Base-by-base conservation (phyloP, 1,140 invertebrate species). In the Pseudobourletiella spinata region DNA sequence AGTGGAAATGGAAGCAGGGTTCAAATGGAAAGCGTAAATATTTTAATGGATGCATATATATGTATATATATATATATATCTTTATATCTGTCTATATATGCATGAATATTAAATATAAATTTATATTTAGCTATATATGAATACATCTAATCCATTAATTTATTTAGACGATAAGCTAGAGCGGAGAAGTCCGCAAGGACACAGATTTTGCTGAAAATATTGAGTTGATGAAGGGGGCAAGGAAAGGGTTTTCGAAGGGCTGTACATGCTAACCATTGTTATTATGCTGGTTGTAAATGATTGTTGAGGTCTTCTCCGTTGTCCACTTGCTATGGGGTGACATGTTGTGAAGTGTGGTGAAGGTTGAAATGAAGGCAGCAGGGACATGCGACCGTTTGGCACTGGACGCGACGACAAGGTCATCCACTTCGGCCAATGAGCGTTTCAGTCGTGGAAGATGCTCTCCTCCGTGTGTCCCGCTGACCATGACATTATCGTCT, bases 191-290 rank as follows among this genome's bases (percentile, higher is more conserved):
- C n/a, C n/a, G 11, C 35, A 39, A 11, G 35, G n/a, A 39, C 35
- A 39, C n/a, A n/a, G n/a, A n/a, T n/a, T n/a, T n/a, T n/a, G n/a
- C n/a, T n/a, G n/a, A n/a, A n/a, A n/a, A n/a, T n/a, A n/a, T n/a
- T n/a, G n/a, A n/a, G n/a, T n/a, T n/a, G n/a, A n/a, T n/a, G n/a
- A n/a, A n/a, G n/a, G n/a, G n/a, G n/a, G n/a, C n/a, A n/a, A n/a
- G n/a, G n/a, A n/a, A n/a, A n/a, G n/a, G n/a, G n/a, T n/a, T n/a
- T n/a, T n/a, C n/a, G n/a, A n/a, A n/a, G n/a, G n/a, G n/a, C n/a
- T n/a, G n/a, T n/a, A n/a, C n/a, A 39, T n/a, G 32, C 32, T 61
- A 69, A 60, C 68, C 68, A 48, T 69, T 69, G 60, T 69, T 69
- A 52, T 69, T 66, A 29, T 69, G 68, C 42, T 69, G 68, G 63